Base-by-base conservation (phyloP, 2,888 invertebrate genomes). In the Parnassius apollo region DNA sequence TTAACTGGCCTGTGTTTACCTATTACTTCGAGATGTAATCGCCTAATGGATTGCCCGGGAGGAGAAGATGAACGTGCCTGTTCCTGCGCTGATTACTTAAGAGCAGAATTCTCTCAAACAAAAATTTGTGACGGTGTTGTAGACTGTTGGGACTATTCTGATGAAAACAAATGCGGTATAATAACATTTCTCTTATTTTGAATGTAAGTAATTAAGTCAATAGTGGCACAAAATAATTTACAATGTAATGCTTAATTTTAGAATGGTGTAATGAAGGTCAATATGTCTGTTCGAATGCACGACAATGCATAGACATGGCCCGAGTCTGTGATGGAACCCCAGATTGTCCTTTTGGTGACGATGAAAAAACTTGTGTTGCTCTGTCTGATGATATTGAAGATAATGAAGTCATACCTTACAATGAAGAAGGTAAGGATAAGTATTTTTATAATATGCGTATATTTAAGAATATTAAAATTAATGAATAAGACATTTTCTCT, bases 101-200 rank as follows among this genome's bases (percentile, higher is more conserved):
- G 92, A 62, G 94, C 95, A 1, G 95, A 96, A 74, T 93, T 94
- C 68, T 90, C 95, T 0, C 89, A 94, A 66, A 92, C 95, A 12
- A 96, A 96, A 82, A 94, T 96, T 57, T 96, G 96, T 76, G 96
- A 96, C 73, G 96, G 96, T 1, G 92, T 95, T 42, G 93, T 95
- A 1, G 96, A 96, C 75, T 96, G 96, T 75, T 95, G 95, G 94
- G 96, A 96, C 78, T 95, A 94, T 76, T 94, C 95, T 0, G 96
- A 96, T 79, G 96, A 96, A 83, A 94, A 94, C 73, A 92, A 94
- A 69, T 96, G 96, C 79, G 95, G 96, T 95, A 91, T 84, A 84
- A 53, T 42, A 35, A 42, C 10, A 46, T 42, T 18, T 18, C 18
- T 18, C 18, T 18, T 18, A 18, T 12, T 48, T 48, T 3, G 9